phyloP scores from a whole-genome alignment of 1,140 invertebrate species.

The Stratiolaelaps scimitus region DNA sequence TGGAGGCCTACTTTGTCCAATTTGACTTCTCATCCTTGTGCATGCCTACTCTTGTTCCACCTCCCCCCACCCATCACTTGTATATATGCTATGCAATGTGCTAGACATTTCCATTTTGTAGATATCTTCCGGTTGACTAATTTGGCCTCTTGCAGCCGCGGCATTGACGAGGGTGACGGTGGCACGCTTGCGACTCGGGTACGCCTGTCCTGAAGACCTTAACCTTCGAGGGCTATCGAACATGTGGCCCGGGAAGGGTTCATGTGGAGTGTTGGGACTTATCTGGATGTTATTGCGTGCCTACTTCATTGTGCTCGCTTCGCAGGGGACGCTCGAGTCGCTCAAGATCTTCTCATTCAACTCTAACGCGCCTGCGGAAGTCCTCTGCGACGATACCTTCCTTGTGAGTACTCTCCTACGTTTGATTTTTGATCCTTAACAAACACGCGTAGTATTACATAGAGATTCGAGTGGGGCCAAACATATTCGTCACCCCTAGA shows the following conservation, averaged over 20 bases:
- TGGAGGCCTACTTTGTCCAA: too few species aligned
- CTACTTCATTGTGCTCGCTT: constrained; percentile 20
- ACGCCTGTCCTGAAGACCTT: too few species aligned
- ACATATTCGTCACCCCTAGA: too few species aligned
- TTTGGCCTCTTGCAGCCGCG: constrained; percentile 2
- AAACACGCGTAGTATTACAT: too few species aligned
- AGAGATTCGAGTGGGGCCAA: too few species aligned
- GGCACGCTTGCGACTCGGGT: too few species aligned
- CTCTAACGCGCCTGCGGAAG: not conserved
- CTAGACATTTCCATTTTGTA: not conserved
- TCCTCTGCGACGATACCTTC: constrained; percentile 23
- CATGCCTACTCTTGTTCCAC: too few species aligned
- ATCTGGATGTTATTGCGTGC: constrained; percentile 2
- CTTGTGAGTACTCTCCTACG: constrained; percentile 1
- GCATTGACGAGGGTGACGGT: not conserved
- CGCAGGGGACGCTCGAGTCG: constrained; percentile 6
- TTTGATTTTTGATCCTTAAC: not conserved
- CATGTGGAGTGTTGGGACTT: not conserved
- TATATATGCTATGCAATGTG: not conserved
- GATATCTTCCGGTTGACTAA: not conserved
- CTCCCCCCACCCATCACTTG: too few species aligned
- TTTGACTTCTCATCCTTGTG: too few species aligned
- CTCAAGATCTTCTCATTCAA: constrained; percentile 12
- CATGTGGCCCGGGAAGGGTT: too few species aligned
- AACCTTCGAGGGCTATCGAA: too few species aligned